Evolutionary conservation across 1,140 invertebrate species (phyloP), one percentile per base, ranked within the genome.

Genomic region (Neuroterus valhalla): DNA sequence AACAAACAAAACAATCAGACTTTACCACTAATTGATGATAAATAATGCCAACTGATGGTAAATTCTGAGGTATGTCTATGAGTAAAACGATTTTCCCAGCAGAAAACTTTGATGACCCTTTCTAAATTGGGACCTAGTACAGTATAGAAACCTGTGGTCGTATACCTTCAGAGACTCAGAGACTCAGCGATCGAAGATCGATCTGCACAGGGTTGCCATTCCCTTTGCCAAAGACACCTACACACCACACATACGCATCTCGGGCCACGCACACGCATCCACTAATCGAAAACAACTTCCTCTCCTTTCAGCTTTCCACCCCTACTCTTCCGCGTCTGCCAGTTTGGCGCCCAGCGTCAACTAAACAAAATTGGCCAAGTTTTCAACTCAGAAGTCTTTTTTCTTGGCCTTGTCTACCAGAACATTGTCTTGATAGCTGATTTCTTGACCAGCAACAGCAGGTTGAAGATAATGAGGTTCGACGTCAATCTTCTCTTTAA

Each of bases 401-500:
- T 89, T 89, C 79, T 90, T 89, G 43, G 82, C 84, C 75, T 89
- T 89, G 62, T 86, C 81, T 0, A 86, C 84, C 0, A 89, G 78
- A 5, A 85, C 82, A 67, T 89, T 89, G 70, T 90, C 89, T 69
- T 89, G 87, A 72, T 92, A 92, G 81, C 91, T 91, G 66, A 92
- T 91, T 72, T 91, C 91, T 62, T 90, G 87, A 2, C 91, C 91
- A 6, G 88, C 89, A 0, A 90, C 85, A 0, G 91, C 91, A 0
- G 91, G 91, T 19, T 90, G 90, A 26, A 92, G 80, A 74, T 91
- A 89, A 77, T 91, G 90, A 1, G 90, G 89, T 38, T 89, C 89
- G 6, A 92, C 90, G 71, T 91, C 91, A 19, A 92, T 87, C 43
- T 90, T 91, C 70, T 90, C 89, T 66, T 90, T 89, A 5, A 90